A percentile compares a stretch with the other conserved stretches of the same genome.
Evolutionary conservation across 2,888 invertebrate genomes (phyloP).

Genomic region (Zelleria hepariella): DNA sequence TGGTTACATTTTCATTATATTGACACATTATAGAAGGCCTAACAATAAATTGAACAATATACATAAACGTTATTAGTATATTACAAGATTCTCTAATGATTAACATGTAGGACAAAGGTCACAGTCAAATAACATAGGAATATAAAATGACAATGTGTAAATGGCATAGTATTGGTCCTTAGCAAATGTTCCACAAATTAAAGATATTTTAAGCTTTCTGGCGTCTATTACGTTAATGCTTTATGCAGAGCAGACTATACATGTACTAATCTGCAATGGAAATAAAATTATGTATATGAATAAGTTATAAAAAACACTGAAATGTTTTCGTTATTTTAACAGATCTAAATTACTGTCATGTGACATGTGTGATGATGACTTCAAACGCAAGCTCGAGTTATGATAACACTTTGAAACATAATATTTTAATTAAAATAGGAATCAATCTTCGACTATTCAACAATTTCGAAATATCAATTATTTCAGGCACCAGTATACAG

Average conservation of each 20-base stretch:
- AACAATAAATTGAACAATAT: slow-evolving; percentile 65
- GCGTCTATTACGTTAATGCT: background rate
- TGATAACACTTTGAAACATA: background rate
- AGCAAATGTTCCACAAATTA: slow-evolving; percentile 25
- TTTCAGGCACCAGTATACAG: slow-evolving; percentile 15
- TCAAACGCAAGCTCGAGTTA: background rate
- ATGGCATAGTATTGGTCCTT: slow-evolving; percentile 54
- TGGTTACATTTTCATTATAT: slow-evolving; percentile 69
- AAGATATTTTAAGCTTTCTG: background rate
- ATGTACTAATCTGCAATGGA: background rate
- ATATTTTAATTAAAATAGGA: background rate
- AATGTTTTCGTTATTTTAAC: background rate
- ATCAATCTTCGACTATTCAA: background rate
- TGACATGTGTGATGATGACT: background rate
- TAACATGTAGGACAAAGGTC: slow-evolving; percentile 36
- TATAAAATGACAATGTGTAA: slow-evolving; percentile 44
- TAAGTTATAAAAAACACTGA: background rate
- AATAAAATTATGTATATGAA: background rate
- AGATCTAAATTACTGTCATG: background rate
- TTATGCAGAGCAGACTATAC: background rate
- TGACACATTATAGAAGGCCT: slow-evolving; percentile 61
- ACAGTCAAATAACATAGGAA: slow-evolving; percentile 42
- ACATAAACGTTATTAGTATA: slow-evolving; percentile 57
- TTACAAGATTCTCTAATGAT: slow-evolving; percentile 57
- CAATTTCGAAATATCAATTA: slow-evolving; percentile 4